Evolutionary conservation across 1,140 invertebrate genomes (phyloP).

Genomic region (Macrostomum lignano): DNA sequence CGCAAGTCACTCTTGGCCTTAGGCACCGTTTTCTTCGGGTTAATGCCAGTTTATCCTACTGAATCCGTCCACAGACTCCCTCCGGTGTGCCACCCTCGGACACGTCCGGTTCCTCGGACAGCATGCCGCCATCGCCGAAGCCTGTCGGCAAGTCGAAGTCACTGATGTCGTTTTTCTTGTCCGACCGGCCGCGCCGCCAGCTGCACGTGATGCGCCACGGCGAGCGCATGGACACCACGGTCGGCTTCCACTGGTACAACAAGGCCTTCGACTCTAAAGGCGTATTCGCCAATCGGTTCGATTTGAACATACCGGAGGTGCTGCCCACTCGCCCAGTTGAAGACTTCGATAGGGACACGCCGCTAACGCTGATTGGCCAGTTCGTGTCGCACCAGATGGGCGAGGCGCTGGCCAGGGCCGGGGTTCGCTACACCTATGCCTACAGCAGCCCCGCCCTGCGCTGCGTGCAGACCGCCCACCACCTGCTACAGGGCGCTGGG

Average conservation of each 20-base stretch:
- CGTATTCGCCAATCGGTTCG: conserved; percentile 34
- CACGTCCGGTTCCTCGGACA: too few relatives aligned
- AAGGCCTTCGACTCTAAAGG: conserved; percentile 53
- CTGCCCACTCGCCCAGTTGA: conserved; percentile 33
- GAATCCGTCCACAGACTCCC: too few relatives aligned
- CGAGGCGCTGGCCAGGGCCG: conserved; percentile 37
- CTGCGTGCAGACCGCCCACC: conserved; percentile 58
- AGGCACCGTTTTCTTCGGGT: too few relatives aligned
- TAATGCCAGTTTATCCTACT: too few relatives aligned
- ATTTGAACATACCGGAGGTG: conserved; percentile 56
- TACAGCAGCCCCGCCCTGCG: conserved; percentile 57
- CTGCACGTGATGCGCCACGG: conserved; percentile 54
- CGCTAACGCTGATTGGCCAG: conserved; percentile 45
- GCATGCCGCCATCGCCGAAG: too few relatives aligned
- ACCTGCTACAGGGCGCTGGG: conserved; percentile 28
- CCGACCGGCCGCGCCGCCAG: conserved; percentile 23
- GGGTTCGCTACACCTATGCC: conserved; percentile 39
- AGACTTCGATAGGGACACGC: conserved; percentile 48
- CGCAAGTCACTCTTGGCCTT: too few relatives aligned
- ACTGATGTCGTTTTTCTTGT: not conserved
- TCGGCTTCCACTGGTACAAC: conserved; percentile 48
- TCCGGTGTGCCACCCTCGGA: too few relatives aligned
- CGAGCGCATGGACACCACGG: conserved; percentile 63
- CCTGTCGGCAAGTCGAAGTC: too few relatives aligned
- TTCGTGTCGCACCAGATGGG: conserved; percentile 20